A percentile compares a stretch with the other conserved stretches of the same genome.
These are phyloP conservation scores for Arremon brunneinucha DNA, from an alignment of 2,797 vertebrate genomes.

Conservation along the genomic window DNA sequence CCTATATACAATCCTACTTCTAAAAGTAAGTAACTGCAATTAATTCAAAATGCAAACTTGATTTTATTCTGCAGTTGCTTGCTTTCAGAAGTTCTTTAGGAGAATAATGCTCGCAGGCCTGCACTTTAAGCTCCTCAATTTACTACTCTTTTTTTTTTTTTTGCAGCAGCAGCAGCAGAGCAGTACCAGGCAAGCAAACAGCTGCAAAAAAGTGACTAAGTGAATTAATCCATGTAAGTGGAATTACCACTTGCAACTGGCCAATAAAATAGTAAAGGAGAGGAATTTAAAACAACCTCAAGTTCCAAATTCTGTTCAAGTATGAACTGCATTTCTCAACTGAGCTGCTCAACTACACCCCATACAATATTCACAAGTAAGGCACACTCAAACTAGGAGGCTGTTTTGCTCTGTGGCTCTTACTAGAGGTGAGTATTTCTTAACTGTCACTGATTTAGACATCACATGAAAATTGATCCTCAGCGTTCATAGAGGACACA, in stretches of 20 bases:
- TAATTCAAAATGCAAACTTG: background rate
- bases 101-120: background rate
- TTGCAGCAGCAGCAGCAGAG: background rate
- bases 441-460: background rate
- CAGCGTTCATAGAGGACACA: background rate
- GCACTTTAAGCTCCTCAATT: constrained; percentile 37
- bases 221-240: background rate
- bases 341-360: background rate
- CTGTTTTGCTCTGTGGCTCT: background rate
- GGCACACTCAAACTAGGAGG: background rate
- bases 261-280: background rate
- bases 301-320: background rate
- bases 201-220: background rate
- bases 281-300: background rate
- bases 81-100: constrained; percentile 12
- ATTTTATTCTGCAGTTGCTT: background rate
- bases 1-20: background rate
- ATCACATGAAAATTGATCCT: background rate
- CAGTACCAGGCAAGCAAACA: constrained; percentile 6
- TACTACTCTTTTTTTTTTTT: background rate
- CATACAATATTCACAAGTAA: background rate
- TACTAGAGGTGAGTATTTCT: background rate
- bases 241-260: background rate
- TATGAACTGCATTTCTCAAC: background rate
- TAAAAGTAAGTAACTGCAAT: background rate